Conservation (phyloP, 2,113 vertebrate genomes). For the Burhinus oedicnemus region DNA sequence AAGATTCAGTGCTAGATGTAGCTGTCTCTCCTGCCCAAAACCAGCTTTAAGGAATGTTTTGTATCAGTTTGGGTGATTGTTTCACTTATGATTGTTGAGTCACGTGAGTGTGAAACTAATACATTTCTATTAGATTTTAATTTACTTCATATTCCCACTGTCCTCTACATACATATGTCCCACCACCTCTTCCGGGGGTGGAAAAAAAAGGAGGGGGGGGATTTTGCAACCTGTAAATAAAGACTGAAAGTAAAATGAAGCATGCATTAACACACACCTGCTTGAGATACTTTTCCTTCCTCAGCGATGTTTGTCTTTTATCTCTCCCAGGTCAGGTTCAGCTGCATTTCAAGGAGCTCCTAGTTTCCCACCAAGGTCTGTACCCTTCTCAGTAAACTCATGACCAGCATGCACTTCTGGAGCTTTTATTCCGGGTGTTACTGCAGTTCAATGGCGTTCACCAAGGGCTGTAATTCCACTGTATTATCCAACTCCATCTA, state of each 20-base stretch:
- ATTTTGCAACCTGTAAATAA: neutral
- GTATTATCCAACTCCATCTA: neutral
- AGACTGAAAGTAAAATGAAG: neutral
- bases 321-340: neutral
- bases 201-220: neutral
- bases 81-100: neutral
- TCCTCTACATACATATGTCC: neutral
- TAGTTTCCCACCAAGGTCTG: neutral
- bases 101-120: neutral
- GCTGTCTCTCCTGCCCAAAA: neutral
- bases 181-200: neutral
- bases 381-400: neutral
- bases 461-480: neutral
- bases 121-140: neutral
- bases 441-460: neutral
- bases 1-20: neutral
- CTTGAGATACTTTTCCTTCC: neutral
- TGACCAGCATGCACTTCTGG: neutral
- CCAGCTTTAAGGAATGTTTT: neutral
- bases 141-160: neutral
- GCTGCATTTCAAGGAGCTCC: neutral
- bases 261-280: conserved; percentile 29
- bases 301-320: neutral
- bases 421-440: neutral
- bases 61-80: neutral